A percentile compares a stretch with the other conserved stretches of the same genome.
These are phyloP conservation scores for Uropsilus gracilis DNA, from an alignment of 2,113 vertebrate genomes.

Conservation along the genomic window DNA sequence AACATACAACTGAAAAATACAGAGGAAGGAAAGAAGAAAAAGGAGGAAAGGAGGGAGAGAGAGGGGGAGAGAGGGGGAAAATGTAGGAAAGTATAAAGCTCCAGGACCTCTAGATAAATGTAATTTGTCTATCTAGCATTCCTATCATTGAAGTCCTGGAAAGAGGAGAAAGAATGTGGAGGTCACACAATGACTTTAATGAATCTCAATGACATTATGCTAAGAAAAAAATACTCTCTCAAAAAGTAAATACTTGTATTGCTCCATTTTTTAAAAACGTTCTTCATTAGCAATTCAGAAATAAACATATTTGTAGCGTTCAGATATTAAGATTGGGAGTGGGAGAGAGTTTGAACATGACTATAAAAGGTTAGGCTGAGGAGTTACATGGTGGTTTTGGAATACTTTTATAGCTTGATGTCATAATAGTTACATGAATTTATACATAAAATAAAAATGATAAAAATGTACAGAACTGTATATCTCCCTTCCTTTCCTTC, in stretches of 20 bases:
- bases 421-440: not conserved
- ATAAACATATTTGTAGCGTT: not conserved
- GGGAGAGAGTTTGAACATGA: not conserved
- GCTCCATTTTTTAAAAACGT: not conserved
- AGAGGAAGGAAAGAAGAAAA: not conserved
- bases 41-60: no score
- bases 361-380: not conserved
- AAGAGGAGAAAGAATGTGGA: not conserved
- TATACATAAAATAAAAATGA: not conserved
- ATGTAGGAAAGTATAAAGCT: not conserved
- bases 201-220: not conserved
- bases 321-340: not conserved
- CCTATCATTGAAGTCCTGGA: not conserved
- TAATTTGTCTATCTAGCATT: not conserved
- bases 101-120: not conserved
- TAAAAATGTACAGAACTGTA: not conserved
- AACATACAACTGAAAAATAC: not conserved
- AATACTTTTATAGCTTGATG: not conserved
- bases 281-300: not conserved
- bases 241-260: not conserved
- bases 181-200: not conserved
- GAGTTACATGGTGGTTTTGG: not conserved
- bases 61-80: not conserved
- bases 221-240: not conserved
- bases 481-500: no score